Evolutionary conservation across 2,888 invertebrate species (phyloP).

Genomic region (Tridacna crocea): DNA sequence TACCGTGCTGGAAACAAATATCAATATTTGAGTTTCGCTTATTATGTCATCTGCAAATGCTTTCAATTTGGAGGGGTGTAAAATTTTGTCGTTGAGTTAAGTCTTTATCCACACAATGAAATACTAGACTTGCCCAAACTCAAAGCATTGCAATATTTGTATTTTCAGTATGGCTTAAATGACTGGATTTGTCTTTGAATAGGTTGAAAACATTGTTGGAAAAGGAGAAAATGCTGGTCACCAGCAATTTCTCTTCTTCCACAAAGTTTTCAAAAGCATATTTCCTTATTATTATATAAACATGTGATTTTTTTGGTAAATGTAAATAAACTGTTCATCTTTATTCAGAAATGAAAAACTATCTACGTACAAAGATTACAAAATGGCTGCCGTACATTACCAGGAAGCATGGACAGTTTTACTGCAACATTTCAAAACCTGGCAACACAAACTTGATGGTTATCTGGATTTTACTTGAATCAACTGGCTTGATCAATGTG

Average conservation of each 20-base stretch:
- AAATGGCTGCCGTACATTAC: conserved; percentile 67
- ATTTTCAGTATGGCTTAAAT: no score
- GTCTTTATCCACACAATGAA: no score
- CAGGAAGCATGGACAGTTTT: conserved; percentile 65
- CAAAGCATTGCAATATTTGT: no score
- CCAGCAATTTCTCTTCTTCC: not conserved
- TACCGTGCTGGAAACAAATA: no score
- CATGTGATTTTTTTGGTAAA: not conserved
- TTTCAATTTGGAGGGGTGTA: no score
- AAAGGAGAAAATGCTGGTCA: no score
- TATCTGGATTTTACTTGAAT: conserved; percentile 54
- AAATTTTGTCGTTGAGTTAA: no score
- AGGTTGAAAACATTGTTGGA: no score
- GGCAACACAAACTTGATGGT: conserved; percentile 66
- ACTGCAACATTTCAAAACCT: conserved; percentile 51
- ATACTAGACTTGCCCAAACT: no score
- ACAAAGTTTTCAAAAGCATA: not conserved
- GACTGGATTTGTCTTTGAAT: no score
- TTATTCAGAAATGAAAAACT: conserved; percentile 40
- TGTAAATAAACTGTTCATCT: not conserved
- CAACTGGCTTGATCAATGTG: not conserved
- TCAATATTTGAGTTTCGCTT: no score
- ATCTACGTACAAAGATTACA: conserved; percentile 65
- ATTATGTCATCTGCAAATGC: no score
- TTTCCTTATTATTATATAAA: not conserved